Evolutionary conservation across 2,113 vertebrate genomes (phyloP).

Genomic region (Xerus inauris): DNA sequence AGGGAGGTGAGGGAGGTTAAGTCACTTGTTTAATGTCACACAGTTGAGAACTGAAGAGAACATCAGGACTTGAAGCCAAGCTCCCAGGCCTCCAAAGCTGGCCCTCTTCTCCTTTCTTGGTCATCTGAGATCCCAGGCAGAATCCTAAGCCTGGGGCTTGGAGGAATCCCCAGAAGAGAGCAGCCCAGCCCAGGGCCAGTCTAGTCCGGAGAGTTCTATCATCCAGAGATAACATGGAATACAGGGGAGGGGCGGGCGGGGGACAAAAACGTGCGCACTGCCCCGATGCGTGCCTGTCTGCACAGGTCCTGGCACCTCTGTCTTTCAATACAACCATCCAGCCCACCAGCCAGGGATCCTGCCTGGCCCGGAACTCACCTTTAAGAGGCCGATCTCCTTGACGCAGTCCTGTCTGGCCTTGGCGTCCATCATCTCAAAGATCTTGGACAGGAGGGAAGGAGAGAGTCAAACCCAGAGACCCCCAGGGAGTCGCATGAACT

Average conservation of each 20-base stretch:
- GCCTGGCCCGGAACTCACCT: constrained; percentile 86
- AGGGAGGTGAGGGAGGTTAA: neutral
- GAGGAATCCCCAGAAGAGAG: neutral
- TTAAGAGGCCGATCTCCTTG: constrained; percentile 96
- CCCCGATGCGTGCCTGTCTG: rapidly evolving
- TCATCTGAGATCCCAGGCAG: neutral
- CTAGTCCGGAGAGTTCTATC: neutral
- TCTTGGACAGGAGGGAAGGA: constrained; percentile 83
- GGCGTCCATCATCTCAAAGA: constrained; percentile 98
- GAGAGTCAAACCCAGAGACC: neutral
- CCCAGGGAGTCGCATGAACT: neutral
- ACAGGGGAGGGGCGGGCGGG: rapidly evolving
- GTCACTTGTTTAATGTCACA: neutral
- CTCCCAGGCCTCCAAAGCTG: neutral
- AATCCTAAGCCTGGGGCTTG: neutral
- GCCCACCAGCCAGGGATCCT: rapidly evolving
- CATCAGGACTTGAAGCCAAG: neutral
- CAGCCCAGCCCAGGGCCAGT: neutral
- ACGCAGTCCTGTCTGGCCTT: constrained; percentile 96
- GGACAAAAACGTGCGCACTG: neutral
- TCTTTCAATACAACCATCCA: neutral
- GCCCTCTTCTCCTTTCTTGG: neutral
- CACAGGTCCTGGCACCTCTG: neutral
- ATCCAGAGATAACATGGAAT: neutral
- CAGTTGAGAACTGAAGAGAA: neutral